Evolutionary conservation across 2,888 invertebrate genomes (phyloP).

Genomic region (Caenorhabditis macrosperma): DNA sequence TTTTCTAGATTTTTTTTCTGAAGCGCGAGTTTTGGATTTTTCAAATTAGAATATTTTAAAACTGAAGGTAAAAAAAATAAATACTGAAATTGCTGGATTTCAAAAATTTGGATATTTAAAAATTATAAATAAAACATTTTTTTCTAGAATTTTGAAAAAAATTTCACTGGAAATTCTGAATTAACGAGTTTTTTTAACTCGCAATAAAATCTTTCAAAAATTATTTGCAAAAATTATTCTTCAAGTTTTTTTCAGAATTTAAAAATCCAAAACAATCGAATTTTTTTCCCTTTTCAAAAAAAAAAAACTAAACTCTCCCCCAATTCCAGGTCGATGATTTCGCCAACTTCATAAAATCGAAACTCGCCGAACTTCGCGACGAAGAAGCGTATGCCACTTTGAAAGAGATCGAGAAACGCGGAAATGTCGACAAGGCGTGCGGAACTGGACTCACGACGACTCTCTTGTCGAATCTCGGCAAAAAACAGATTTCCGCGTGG

Average conservation of each 20-base stretch:
- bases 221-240: no score
- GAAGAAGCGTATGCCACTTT: conserved; percentile 45
- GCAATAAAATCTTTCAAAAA: no score
- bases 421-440: conserved; percentile 52
- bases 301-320: no score
- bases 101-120: background rate
- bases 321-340: conserved; percentile 52
- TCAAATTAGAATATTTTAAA: no score
- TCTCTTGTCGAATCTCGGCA: conserved; percentile 44
- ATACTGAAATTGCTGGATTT: background rate
- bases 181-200: no score
- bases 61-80: no score
- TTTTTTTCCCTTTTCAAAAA: no score
- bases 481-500: conserved; percentile 51
- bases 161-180: no score
- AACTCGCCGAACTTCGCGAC: conserved; percentile 30
- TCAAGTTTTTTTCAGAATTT: no score
- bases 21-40: no score
- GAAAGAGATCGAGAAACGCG: conserved; percentile 31
- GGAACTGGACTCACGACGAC: conserved; percentile 28
- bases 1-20: background rate
- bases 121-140: background rate
- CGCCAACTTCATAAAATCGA: conserved; percentile 31
- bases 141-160: background rate
- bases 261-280: no score